These are phyloP conservation scores for Monopis laevigella DNA, from an alignment of 2,888 invertebrate genomes.

Conservation along the genomic window DNA sequence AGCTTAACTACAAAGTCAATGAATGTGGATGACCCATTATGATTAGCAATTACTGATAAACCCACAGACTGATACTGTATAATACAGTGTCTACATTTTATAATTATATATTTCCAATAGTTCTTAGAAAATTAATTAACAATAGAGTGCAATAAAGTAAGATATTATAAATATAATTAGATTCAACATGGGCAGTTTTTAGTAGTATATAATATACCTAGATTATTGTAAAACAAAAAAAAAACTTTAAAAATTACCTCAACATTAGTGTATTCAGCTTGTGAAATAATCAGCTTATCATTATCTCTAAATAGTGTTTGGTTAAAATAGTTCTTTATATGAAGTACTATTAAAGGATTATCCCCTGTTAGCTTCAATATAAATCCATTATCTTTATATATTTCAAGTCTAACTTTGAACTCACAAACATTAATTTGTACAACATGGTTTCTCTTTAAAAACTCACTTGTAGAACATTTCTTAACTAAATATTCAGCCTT, in stretches of 20 bases:
- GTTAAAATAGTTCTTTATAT: slow-evolving; percentile 39
- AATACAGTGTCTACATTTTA: too few species aligned
- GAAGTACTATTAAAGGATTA: slow-evolving; percentile 28
- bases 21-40: too few species aligned
- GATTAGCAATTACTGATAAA: too few species aligned
- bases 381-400: slow-evolving; percentile 30
- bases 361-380: slow-evolving; percentile 31
- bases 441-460: slow-evolving; percentile 30
- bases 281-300: too few species aligned
- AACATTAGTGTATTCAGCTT: slow-evolving; percentile 32
- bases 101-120: too few species aligned
- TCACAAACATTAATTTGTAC: slow-evolving; percentile 26
- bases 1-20: too few species aligned
- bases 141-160: too few species aligned
- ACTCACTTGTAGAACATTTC: slow-evolving; percentile 31
- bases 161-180: too few species aligned
- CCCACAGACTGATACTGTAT: too few species aligned
- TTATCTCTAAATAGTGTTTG: too few species aligned
- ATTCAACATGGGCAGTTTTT: background rate
- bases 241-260: slow-evolving; percentile 30
- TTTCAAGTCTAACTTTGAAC: slow-evolving; percentile 16
- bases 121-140: too few species aligned
- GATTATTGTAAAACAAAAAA: slow-evolving; percentile 5
- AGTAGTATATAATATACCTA: background rate
- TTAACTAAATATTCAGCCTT: slow-evolving; percentile 28